These are phyloP conservation scores for Horisme vitalbata DNA, from an alignment of 2,888 invertebrate species.

Conservation along the genomic window DNA sequence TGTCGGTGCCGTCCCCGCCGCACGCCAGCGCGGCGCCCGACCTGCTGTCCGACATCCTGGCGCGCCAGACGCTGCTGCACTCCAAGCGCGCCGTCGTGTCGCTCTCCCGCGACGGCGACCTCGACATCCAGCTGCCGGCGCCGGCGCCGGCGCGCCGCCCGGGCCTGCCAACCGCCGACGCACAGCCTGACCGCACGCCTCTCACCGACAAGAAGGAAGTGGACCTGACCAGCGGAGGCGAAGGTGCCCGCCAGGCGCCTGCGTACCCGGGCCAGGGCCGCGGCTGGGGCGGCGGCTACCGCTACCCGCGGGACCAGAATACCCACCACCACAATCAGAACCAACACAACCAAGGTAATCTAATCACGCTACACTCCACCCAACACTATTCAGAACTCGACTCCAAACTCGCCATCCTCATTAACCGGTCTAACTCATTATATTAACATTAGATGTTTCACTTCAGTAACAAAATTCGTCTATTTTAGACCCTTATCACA, in stretches of 20 bases:
- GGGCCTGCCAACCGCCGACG: too few relatives aligned
- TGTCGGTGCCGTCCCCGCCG: conserved; percentile 64
- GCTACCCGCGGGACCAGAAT: conserved; percentile 63
- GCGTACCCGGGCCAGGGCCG: conserved; percentile 84
- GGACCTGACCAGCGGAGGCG: conserved; percentile 50
- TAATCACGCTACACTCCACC: too few relatives aligned
- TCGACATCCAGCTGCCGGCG: conserved; percentile 77
- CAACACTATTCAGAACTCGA: too few relatives aligned
- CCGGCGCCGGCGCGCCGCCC: too few relatives aligned
- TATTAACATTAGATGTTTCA: too few relatives aligned
- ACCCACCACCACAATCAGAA: conserved; percentile 72
- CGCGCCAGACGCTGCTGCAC: conserved; percentile 87
- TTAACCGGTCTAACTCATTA: too few relatives aligned
- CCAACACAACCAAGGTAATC: conserved; percentile 26
- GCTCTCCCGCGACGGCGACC: conserved; percentile 84
- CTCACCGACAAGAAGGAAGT: conserved; percentile 23
- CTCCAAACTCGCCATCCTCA: too few relatives aligned
- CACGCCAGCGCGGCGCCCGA: conserved; percentile 79
- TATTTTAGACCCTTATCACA: too few relatives aligned
- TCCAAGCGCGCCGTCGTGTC: conserved; percentile 84
- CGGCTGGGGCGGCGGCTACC: conserved; percentile 72
- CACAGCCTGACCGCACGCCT: too few relatives aligned
- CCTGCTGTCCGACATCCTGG: conserved; percentile 87
- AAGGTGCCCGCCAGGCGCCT: conserved; percentile 78
- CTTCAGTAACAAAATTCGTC: too few relatives aligned